Percentiles rank a stretch among this genome's conserved stretches.
These are phyloP conservation scores for Micromys minutus DNA, from an alignment of 2,113 vertebrate species.

Conservation along the genomic window DNA sequence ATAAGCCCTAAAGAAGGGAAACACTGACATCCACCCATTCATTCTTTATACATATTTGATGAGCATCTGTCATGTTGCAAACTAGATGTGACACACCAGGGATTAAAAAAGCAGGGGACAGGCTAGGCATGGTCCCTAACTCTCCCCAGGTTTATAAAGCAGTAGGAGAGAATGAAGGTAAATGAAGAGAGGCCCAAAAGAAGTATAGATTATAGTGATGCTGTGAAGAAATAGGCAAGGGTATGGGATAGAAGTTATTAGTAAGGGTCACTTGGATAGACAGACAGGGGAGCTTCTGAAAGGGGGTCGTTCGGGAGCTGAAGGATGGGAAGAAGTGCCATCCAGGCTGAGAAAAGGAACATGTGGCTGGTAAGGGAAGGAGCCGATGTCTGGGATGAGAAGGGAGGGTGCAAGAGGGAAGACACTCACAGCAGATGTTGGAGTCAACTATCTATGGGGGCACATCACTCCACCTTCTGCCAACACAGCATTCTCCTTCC, in stretches of 20 bases:
- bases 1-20: neutral
- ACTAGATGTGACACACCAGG: neutral
- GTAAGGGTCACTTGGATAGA: neutral
- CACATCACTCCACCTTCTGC: neutral
- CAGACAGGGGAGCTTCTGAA: neutral
- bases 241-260: neutral
- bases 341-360: neutral
- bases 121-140: neutral
- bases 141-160: neutral
- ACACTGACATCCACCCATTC: neutral
- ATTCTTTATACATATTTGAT: neutral
- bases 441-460: neutral
- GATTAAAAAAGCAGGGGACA: neutral
- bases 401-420: neutral
- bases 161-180: neutral
- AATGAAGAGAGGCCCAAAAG: neutral
- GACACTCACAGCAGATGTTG: neutral
- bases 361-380: accelerated
- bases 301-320: neutral
- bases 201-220: neutral
- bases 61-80: neutral
- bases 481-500: no score
- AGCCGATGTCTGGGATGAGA: neutral
- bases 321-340: neutral
- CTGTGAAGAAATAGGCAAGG: neutral